Base-by-base conservation (phyloP, 2,797 vertebrate species). In the Choloepus didactylus region DNA sequence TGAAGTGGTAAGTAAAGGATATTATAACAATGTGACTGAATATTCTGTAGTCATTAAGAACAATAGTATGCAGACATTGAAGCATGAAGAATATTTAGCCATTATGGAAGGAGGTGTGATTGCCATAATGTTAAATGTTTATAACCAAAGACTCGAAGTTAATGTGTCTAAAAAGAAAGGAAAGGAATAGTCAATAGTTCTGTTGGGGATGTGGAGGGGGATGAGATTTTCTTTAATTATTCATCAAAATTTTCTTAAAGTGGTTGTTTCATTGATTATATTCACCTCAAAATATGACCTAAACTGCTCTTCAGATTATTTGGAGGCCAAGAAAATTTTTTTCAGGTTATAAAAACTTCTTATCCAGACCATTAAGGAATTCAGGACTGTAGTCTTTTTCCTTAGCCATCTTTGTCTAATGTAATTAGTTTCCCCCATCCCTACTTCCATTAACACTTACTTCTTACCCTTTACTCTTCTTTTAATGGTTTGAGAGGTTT, bases 391-490 rank as follows among this genome's bases (percentile, higher is more conserved):
- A 29, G 10, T n/a, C 49, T 92, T 41, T 91, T 91, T 87, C 60
- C 69, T 89, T 49, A 87, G 31, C 41, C 66, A 35, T 81, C 87
- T 81, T 62, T 87, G 93, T 93, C 89, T 62, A 67, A 79, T n/a
- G 14, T 60, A 49, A 73, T 84, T 66, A 83, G 75, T 69, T 59
- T 41, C 46, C n/a, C 29, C 41, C 18, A 46, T 54, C 5, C 80
- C 29, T 59, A 38, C 16, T 19, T 62, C 69, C 73, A 7, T 29
- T 69, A 41, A 85, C 46, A 72, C 27, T 79, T 75, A 76, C 3
- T 76, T 75, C 38, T 87, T 79, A 44, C 18, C 54, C 92, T 85
- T 83, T 77, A 54, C 23, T 91, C 77, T 83, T 88, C 69, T 85
- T 31, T 89, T 67, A 93, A 83, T 49, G 67, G 76, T 76, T 67